phyloP scores from a whole-genome alignment of 2,888 invertebrate genomes.

The Polydrusus pterygomalis region DNA sequence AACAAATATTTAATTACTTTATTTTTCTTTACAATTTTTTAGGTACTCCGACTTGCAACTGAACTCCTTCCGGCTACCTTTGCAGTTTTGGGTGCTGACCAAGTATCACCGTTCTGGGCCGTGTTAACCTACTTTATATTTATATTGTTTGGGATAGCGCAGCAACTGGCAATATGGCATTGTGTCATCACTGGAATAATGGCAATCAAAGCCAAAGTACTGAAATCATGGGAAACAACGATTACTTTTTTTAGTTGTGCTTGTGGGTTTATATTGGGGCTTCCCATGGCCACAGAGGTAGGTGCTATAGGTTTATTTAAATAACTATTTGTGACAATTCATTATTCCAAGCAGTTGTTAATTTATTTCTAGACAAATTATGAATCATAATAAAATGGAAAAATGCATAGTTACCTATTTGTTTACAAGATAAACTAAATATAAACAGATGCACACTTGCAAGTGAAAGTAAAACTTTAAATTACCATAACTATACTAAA shows the following conservation, averaged over 20 bases:
- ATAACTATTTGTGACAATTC: too few species aligned
- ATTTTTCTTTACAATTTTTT: slow-evolving; percentile 45
- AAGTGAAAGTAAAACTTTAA: too few species aligned
- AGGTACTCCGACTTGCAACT: slow-evolving; percentile 87
- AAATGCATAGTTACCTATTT: too few species aligned
- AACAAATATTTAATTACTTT: too few species aligned
- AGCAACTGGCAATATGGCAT: slow-evolving; percentile 93
- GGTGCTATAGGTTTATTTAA: neutral
- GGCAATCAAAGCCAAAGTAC: slow-evolving; percentile 82
- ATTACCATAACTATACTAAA: too few species aligned
- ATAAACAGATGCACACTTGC: too few species aligned
- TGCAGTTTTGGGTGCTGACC: slow-evolving; percentile 83
- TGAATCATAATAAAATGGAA: too few species aligned
- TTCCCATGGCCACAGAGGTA: slow-evolving; percentile 91
- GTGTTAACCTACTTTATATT: slow-evolving; percentile 89
- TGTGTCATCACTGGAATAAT: slow-evolving; percentile 90
- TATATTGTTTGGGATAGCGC: slow-evolving; percentile 90
- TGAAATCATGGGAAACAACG: slow-evolving; percentile 87
- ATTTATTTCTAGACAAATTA: too few species aligned
- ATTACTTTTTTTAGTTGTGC: slow-evolving; percentile 90
- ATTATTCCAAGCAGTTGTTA: too few species aligned
- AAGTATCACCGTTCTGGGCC: slow-evolving; percentile 91
- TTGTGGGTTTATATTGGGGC: slow-evolving; percentile 87
- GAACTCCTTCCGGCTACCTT: slow-evolving; percentile 92
- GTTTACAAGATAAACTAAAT: too few species aligned